A percentile compares a stretch with the other conserved stretches of the same genome.
Conservation (phyloP, 2,113 vertebrate genomes). For the Conger conger region DNA sequence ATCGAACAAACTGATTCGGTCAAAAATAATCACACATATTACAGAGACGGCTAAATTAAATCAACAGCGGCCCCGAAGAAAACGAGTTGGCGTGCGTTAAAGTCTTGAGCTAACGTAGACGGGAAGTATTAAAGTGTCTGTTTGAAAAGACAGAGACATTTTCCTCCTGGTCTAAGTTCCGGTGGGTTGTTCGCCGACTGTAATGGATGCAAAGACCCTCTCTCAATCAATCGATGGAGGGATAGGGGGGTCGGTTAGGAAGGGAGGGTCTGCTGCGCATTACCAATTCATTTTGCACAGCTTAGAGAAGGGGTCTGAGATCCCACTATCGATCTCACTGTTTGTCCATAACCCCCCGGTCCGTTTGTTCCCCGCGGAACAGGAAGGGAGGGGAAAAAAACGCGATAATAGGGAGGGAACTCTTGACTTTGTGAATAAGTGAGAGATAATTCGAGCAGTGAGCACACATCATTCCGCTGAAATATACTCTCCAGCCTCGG, state of each 20-base stretch:
- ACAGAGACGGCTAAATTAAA: background rate
- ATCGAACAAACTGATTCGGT: background rate
- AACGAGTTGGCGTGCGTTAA: background rate
- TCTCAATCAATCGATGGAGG: conserved; percentile 66
- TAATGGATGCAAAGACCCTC: conserved; percentile 90
- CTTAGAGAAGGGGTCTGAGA: conserved; percentile 82
- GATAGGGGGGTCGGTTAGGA: background rate
- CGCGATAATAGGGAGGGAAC: conserved; percentile 82
- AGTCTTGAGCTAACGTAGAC: background rate
- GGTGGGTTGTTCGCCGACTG: conserved; percentile 92
- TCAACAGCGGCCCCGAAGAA: conserved; percentile 43
- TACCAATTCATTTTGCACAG: conserved; percentile 97
- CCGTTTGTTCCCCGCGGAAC: conserved; percentile 81
- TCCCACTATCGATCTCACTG: conserved; percentile 90
- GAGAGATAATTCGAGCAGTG: conserved; percentile 52
- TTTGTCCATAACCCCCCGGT: conserved; percentile 97
- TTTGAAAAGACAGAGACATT: conserved; percentile 84
- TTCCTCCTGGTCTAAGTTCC: conserved; percentile 94
- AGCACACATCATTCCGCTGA: conserved; percentile 60
- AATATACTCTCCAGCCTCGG: conserved; percentile 44
- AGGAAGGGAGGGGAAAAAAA: conserved; percentile 74
- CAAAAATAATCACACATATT: background rate
- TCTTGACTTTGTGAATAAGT: conserved; percentile 85
- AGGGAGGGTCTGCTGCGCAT: conserved; percentile 94
- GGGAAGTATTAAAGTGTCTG: conserved; percentile 67